Evolutionary conservation across 2,888 invertebrate genomes (phyloP), one percentile per base, ranked within the genome.

Genomic region (Brassicogethes aeneus): DNA sequence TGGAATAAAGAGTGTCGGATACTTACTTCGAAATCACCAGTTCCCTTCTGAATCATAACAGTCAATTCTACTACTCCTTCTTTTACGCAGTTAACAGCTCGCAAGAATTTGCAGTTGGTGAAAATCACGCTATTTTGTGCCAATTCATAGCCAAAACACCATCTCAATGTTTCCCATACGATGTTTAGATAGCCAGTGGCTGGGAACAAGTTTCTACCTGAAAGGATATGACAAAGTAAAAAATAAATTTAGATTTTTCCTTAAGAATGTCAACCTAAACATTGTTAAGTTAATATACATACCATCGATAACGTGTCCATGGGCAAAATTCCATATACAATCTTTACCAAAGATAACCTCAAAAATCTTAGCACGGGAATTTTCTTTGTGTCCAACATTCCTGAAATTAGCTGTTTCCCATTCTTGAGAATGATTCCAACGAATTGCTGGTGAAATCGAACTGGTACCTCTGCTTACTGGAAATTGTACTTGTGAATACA

Each of bases 271-370:
- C n/a, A n/a, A n/a, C n/a, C n/a, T 23, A 23, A 7, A 23, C 10
- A n/a, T n/a, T n/a, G n/a, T n/a, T n/a, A n/a, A n/a, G n/a, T n/a
- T n/a, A n/a, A n/a, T n/a, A n/a, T n/a, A n/a, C 23, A 10, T 65
- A 76, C 91, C 88, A 64, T 94, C 92, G 43, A 94, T 84, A 3
- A 80, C 74, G 65, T 94, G 94, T 0, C 89, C 91, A 32, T 70
- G 68, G 64, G 91, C 72, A 57, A 77, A 91, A 37, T 82, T 79
- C 57, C 76, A 78, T 55, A 79, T 76, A 40, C 85, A 82, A 46
- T 82, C 80, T 0, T 65, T 62, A 3, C 3, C n/a, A n/a, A 81
- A 67, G 16, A 75, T 72, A 54, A 84, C 69, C 16, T 72, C 62
- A 14, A 81, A 73, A 0, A 71, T 67, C 36, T 80, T 70, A 52